Base-by-base conservation (phyloP, 2,888 invertebrate species). In the Trichogramma dendrolimi region DNA sequence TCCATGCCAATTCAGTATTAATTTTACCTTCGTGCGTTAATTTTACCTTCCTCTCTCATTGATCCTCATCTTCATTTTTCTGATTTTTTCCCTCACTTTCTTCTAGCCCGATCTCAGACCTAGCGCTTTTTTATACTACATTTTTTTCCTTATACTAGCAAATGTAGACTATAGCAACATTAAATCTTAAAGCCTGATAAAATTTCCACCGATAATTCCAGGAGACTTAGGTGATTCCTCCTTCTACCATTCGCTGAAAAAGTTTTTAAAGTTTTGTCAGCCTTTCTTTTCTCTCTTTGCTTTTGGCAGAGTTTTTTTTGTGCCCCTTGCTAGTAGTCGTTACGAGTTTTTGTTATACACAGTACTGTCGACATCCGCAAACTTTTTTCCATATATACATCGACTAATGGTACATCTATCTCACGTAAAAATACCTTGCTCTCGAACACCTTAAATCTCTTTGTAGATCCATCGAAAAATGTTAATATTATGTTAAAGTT, bases 131-230 rank as follows among this genome's bases (percentile, higher is more conserved):
- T 27, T 2, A 27, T 48, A 40, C 5, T 43, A 42, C 6, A 38
- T 27, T 39, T 27, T 50, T 8, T 50, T 27, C 10, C 6, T 50
- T 50, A 4, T 8, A 27, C 5, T 50, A 5, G 6, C 6, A 10
- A 50, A 40, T 2, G 27, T 50, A 5, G 40, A 40, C 41, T 52
- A 4, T 4, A 10, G 10, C 6, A 43, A 48, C 47, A 39, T 41
- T 41, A 50, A 58, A 58, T 51, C 51, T 70, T 67, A 66, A 68
- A 66, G 64, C 64, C 65, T 67, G 64, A 69, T 69, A 66, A 67
- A 67, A 67, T 67, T 69, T 64, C 61, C 54, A 53, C 64, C 65
- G 67, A 70, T 70, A 69, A 69, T 66, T 69, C 67, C 66, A 55
- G 60, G 62, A 59, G 64, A 67, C 67, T 68, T 64, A 55, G 66